phyloP scores from a whole-genome alignment of 2,888 invertebrate species.

The Saturnia pavonia region DNA sequence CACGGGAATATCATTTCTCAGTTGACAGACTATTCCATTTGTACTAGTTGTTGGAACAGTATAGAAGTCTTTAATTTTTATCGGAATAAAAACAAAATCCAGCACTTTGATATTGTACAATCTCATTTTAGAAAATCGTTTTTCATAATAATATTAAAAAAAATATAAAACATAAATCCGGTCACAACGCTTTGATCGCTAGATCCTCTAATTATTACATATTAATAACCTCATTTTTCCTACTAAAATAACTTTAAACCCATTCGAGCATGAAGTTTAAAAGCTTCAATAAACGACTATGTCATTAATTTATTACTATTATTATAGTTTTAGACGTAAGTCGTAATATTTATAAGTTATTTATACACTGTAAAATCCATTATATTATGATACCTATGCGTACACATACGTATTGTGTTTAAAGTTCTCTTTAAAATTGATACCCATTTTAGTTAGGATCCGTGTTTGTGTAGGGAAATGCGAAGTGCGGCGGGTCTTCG shows the following conservation, averaged over 20 bases:
- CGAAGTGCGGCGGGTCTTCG: constrained; percentile 29
- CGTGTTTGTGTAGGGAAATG: neutral
- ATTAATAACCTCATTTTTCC: constrained; percentile 43
- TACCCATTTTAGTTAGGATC: neutral
- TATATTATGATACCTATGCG: constrained; percentile 1
- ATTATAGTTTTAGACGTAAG: constrained; percentile 66
- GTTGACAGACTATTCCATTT: too few species aligned
- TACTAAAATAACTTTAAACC: constrained; percentile 45
- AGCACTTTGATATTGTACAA: neutral
- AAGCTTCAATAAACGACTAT: constrained; percentile 60
- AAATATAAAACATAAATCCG: constrained; percentile 42
- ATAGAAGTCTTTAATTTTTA: neutral
- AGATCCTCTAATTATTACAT: constrained; percentile 68
- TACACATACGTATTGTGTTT: neutral
- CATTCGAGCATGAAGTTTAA: constrained; percentile 62
- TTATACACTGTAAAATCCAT: constrained; percentile 33
- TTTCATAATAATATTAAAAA: constrained; percentile 46
- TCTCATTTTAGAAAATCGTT: constrained; percentile 36
- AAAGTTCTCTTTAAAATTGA: neutral
- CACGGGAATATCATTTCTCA: too few species aligned
- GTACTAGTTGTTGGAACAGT: too few species aligned
- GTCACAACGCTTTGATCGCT: constrained; percentile 56
- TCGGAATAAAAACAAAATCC: neutral
- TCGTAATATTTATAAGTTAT: constrained; percentile 47
- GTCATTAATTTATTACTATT: constrained; percentile 68